Percentiles rank a stretch among this genome's conserved stretches.
Conservation (phyloP, 1,140 invertebrate genomes). For the Euborellia annulipes region DNA sequence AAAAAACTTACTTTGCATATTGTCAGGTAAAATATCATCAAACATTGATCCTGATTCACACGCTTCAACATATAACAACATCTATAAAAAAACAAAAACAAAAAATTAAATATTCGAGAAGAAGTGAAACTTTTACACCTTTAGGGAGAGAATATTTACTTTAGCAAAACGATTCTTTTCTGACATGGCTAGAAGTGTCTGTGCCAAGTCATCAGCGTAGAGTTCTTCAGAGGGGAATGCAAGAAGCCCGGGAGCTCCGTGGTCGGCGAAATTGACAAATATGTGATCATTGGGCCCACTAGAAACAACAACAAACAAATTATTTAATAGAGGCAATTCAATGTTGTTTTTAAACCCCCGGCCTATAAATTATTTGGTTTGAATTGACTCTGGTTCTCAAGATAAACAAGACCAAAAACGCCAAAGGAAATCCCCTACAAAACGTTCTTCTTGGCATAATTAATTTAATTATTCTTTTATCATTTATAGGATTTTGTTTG, state of each 20-base stretch:
- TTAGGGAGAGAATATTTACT: conserved; percentile 18
- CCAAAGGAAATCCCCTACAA: no score
- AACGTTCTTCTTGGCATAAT: no score
- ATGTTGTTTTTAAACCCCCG: no score
- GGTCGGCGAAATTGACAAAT: conserved; percentile 49
- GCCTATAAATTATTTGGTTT: no score
- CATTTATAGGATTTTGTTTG: no score
- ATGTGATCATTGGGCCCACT: conserved; percentile 41
- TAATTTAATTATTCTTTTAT: no score
- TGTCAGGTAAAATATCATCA: conserved; percentile 33
- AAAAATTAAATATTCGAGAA: background rate
- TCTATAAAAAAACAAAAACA: conserved; percentile 22
- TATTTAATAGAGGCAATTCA: no score
- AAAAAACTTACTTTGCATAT: conserved; percentile 34
- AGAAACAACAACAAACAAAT: conserved; percentile 14
- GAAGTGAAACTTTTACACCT: conserved; percentile 4
- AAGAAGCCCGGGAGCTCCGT: conserved; percentile 41
- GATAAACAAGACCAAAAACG: no score
- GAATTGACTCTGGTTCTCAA: no score
- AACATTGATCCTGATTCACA: conserved; percentile 56
- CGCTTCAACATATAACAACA: conserved; percentile 48
- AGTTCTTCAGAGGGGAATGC: conserved; percentile 33
- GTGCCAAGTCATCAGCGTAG: conserved; percentile 18
- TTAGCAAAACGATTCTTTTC: conserved; percentile 29
- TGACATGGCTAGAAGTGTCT: conserved; percentile 33